A percentile compares a stretch with the other conserved stretches of the same genome.
These are phyloP conservation scores for Polietes domitor DNA, from an alignment of 2,888 invertebrate genomes.

Conservation along the genomic window DNA sequence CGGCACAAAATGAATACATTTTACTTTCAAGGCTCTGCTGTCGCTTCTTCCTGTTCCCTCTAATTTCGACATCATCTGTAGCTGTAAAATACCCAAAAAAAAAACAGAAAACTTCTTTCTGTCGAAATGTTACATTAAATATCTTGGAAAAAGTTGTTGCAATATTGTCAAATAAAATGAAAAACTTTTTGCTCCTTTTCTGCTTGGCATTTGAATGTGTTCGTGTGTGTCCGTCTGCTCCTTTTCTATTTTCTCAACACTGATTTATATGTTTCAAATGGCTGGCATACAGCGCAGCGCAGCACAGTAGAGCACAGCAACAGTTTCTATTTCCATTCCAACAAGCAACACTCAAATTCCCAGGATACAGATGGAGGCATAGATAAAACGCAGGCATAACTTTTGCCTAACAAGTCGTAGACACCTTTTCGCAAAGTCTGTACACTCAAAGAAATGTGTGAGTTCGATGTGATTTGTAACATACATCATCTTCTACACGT, in stretches of 20 bases:
- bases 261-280: conserved; percentile 62
- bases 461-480: too few species aligned
- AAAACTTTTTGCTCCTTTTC: conserved; percentile 26
- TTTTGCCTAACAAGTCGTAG: conserved; percentile 31
- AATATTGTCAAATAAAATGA: conserved; percentile 58
- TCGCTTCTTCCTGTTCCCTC: too few species aligned
- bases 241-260: conserved; percentile 40
- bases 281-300: too few species aligned
- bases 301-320: conserved; percentile 56
- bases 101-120: conserved; percentile 17
- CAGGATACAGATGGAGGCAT: not conserved
- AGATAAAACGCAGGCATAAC: conserved; percentile 16
- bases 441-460: not conserved
- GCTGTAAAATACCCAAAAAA: not conserved
- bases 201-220: not conserved
- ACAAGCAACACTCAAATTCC: conserved; percentile 1
- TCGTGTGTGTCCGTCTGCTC: conserved; percentile 5
- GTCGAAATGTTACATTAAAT: conserved; percentile 47
- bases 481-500: too few species aligned
- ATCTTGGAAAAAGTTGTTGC: conserved; percentile 50
- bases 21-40: too few species aligned
- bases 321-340: conserved; percentile 39
- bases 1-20: not conserved
- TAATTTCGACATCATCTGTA: conserved; percentile 27
- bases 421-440: conserved; percentile 39